A percentile compares a stretch with the other conserved stretches of the same genome.
phyloP scores from a whole-genome alignment of 2,113 vertebrate species.

The Tinamus guttatus region DNA sequence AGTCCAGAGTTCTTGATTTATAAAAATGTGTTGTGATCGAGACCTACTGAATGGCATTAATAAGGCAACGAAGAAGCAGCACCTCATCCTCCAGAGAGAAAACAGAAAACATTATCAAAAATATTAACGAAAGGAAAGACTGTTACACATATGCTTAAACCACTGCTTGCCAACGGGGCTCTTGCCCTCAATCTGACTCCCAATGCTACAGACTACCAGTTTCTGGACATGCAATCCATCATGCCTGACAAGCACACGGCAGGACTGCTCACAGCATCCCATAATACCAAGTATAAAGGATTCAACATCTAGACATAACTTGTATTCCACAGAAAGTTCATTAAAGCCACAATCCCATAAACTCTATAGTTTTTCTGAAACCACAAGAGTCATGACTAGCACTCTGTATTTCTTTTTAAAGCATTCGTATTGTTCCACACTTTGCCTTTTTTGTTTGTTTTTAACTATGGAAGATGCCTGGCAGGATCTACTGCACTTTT shows the following conservation, averaged over 20 bases:
- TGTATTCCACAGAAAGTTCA: neutral
- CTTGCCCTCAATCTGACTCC: neutral
- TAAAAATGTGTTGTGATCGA: neutral
- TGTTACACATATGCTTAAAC: neutral
- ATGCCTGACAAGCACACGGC: rapidly evolving
- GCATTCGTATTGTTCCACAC: neutral
- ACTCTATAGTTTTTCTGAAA: neutral
- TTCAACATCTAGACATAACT: neutral
- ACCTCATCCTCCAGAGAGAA: neutral
- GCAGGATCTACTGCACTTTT: neutral
- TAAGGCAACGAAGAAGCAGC: neutral
- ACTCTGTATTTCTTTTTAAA: neutral
- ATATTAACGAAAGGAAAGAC: neutral
- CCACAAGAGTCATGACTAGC: neutral
- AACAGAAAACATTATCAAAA: neutral
- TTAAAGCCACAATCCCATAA: neutral
- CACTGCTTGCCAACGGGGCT: neutral
- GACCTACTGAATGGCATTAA: rapidly evolving
- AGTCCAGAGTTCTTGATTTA: neutral
- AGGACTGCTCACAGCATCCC: neutral
- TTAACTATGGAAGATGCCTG: neutral
- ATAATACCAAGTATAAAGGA: neutral
- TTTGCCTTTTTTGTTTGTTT: neutral
- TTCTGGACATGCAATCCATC: neutral
- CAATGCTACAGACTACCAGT: neutral